phyloP scores from a whole-genome alignment of 1,140 invertebrate species.

The Piezodorus guildinii region DNA sequence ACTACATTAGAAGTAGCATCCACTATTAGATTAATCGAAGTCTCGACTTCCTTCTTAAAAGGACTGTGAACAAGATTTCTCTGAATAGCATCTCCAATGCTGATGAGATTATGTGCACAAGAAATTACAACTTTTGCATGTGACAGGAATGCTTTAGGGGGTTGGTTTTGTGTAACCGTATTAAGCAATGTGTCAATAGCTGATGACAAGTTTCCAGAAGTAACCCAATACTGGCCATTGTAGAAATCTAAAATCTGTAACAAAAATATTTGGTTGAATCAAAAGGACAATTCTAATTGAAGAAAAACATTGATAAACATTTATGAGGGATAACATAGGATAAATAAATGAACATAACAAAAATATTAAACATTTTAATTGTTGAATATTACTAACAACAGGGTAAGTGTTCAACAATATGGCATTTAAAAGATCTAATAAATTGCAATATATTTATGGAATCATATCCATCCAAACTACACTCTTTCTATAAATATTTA shows the following conservation, averaged over 20 bases:
- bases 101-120: slow-evolving; percentile 79
- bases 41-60: slow-evolving; percentile 57
- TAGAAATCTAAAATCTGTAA: slow-evolving; percentile 11
- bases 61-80: slow-evolving; percentile 60
- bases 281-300: too few species aligned
- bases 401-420: too few species aligned
- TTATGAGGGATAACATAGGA: too few species aligned
- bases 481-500: too few species aligned
- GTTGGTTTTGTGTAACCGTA: slow-evolving; percentile 83
- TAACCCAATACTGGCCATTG: not conserved
- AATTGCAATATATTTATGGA: too few species aligned
- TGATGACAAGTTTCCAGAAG: slow-evolving; percentile 48
- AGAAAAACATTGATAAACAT: too few species aligned
- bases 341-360: too few species aligned
- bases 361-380: too few species aligned
- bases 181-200: slow-evolving; percentile 85
- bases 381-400: too few species aligned
- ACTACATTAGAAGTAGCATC: slow-evolving; percentile 75
- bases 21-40: slow-evolving; percentile 70
- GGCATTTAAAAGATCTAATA: too few species aligned
- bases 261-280: not conserved
- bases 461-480: too few species aligned
- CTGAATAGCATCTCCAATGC: slow-evolving; percentile 85
- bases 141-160: slow-evolving; percentile 75
- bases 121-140: slow-evolving; percentile 89